phyloP scores from a whole-genome alignment of 2,113 vertebrate genomes.

The Plotosus lineatus region DNA sequence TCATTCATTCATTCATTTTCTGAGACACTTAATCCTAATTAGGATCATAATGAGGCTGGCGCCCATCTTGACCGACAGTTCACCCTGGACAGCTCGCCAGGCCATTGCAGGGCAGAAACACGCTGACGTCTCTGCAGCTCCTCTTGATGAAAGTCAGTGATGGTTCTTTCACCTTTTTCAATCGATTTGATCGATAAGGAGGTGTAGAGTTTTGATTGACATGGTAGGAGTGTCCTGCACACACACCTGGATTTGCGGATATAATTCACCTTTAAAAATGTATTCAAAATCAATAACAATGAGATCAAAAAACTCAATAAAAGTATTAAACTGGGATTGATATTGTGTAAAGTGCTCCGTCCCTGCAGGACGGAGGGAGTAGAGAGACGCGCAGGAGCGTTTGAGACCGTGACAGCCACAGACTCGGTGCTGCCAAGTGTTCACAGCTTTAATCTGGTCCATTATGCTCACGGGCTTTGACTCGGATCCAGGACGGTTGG shows the following conservation, averaged over 20 bases:
- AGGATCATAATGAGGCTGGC: no score
- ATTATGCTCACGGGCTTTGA: slow-evolving; percentile 70
- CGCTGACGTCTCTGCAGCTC: no score
- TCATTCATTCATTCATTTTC: no score
- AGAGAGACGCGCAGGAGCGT: slow-evolving; percentile 37
- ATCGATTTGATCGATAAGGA: background rate
- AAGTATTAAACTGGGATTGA: background rate
- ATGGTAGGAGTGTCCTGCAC: no score
- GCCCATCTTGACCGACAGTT: no score
- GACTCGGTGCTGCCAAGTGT: slow-evolving; percentile 44
- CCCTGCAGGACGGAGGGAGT: slow-evolving; percentile 18
- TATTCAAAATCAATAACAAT: background rate
- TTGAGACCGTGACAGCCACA: slow-evolving; percentile 3
- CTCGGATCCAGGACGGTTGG: slow-evolving; percentile 58
- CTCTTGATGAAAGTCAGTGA: no score
- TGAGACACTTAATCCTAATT: no score
- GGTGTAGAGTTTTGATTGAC: background rate
- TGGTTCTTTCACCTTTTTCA: no score
- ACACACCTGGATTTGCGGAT: background rate
- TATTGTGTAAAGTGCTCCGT: background rate
- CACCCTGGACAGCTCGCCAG: no score
- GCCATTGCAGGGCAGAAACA: no score
- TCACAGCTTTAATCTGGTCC: slow-evolving; percentile 54
- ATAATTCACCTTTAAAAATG: background rate
- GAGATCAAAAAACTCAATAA: background rate